Evolutionary conservation across 2,888 invertebrate species (phyloP), one percentile per base, ranked within the genome.

Genomic region (Deroplatys truncata): DNA sequence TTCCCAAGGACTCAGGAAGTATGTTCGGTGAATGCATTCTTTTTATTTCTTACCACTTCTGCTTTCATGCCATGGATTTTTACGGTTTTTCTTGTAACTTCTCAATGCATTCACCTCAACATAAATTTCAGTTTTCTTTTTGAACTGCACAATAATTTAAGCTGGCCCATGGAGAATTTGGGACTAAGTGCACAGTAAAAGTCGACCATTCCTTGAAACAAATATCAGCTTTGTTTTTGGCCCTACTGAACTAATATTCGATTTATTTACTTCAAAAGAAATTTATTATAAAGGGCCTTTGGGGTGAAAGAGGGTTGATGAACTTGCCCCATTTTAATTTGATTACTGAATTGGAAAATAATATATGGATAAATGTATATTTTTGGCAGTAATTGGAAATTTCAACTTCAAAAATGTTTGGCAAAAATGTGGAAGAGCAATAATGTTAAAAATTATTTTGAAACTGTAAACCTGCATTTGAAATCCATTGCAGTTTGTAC

Each of bases 351-450:
- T 82, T 29, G 49, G 16, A 29, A 56, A 29, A 83, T 43, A 25
- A 16, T 28, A 83, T 83, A 72, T 31, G 82, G 1, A 49, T 15
- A 87, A n/a, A 28, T 35, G 9, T 20, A 83, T n/a, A 29, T 28
- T 25, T 20, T 83, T 25, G 25, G 25, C 84, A 84, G 9, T 29
- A 84, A 28, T 87, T 87, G 82, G 82, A 35, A 87, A 87, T 82
- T 35, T 2, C 8, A 43, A 43, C 28, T 87, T 10, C 35, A 87
- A 87, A 87, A 86, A 86, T 25, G 1, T 87, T 87, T 25, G 83
- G 82, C n/a, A 87, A 87, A 87, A 87, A 87, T 83, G 87, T 87
- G 82, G 25, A 83, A 87, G 87, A 43, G 87, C 87, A 82, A 31
- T n/a, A 87, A 35, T 35, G 35, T 35, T 87, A 56, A 56, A n/a